Conservation (phyloP, 2,113 vertebrate species). For the Butastur rufipennis region DNA sequence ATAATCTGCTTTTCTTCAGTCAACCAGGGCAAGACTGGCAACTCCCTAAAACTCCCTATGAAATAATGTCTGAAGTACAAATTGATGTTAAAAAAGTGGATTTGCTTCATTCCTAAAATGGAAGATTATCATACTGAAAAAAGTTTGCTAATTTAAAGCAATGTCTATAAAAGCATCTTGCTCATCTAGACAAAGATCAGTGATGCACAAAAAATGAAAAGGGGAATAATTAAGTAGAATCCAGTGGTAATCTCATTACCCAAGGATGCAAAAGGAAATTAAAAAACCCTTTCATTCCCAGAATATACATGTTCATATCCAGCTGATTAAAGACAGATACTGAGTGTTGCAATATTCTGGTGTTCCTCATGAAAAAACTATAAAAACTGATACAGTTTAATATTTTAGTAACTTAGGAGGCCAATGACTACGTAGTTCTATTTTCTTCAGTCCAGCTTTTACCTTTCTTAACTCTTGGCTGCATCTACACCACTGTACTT, state of each 20-base stretch:
- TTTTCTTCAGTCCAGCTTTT: not conserved
- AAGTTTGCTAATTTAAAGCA: not conserved
- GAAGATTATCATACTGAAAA: not conserved
- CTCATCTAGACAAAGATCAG: not conserved
- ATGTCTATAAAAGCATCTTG: not conserved
- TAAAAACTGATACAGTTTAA: not conserved
- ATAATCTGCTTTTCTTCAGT: not conserved
- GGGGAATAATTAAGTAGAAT: not conserved
- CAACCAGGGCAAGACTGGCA: not conserved
- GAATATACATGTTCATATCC: not conserved
- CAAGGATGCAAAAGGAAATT: not conserved
- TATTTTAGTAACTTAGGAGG: not conserved
- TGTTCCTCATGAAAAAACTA: not conserved
- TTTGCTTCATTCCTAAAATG: not conserved
- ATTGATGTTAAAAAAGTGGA: not conserved
- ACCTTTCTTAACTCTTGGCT: not conserved
- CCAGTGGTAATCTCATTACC: not conserved
- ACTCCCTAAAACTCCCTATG: slow-evolving; percentile 10
- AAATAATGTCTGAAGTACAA: slow-evolving; percentile 2
- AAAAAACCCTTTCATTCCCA: not conserved
- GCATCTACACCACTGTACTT: not conserved
- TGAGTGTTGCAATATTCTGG: not conserved
- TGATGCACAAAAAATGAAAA: not conserved
- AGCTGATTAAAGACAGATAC: not conserved
- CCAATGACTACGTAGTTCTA: not conserved